Conservation (phyloP, 2,888 invertebrate genomes). For the Melanargia galathea region DNA sequence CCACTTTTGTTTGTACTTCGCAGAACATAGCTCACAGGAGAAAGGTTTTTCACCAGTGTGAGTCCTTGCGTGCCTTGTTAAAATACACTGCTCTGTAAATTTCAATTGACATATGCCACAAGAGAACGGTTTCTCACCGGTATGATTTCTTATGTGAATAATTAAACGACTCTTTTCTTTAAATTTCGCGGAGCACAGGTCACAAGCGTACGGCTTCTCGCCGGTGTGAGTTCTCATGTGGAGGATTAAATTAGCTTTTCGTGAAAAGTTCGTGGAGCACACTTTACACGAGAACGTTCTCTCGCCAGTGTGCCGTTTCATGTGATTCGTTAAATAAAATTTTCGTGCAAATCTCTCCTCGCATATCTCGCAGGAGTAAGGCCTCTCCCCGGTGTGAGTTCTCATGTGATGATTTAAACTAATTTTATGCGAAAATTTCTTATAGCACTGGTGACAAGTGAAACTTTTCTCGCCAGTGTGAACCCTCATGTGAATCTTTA, state of each 20-base stretch:
- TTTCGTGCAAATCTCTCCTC: not conserved
- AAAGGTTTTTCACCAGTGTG: too few species aligned
- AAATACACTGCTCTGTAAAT: too few species aligned
- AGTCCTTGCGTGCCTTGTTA: too few species aligned
- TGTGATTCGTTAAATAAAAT: not conserved
- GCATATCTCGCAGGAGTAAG: not conserved
- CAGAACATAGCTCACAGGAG: not conserved
- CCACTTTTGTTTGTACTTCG: too few species aligned
- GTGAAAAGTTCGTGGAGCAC: not conserved
- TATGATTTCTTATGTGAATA: too few species aligned
- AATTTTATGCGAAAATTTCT: too few species aligned
- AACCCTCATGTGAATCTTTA: not conserved
- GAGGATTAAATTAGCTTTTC: not conserved
- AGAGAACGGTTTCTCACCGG: too few species aligned
- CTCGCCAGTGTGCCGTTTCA: not conserved
- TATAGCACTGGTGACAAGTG: not conserved
- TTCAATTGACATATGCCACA: too few species aligned
- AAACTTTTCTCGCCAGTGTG: constrained; percentile 7
- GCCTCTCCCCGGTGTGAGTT: not conserved
- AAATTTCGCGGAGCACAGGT: not conserved
- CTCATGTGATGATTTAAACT: not conserved
- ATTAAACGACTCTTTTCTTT: too few species aligned
- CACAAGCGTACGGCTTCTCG: not conserved
- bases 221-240: not conserved
- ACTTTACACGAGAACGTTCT: not conserved